These are phyloP conservation scores for Pocillopora damicornis DNA, from an alignment of 64 coral and sea anemone species.

Conservation along the genomic window DNA sequence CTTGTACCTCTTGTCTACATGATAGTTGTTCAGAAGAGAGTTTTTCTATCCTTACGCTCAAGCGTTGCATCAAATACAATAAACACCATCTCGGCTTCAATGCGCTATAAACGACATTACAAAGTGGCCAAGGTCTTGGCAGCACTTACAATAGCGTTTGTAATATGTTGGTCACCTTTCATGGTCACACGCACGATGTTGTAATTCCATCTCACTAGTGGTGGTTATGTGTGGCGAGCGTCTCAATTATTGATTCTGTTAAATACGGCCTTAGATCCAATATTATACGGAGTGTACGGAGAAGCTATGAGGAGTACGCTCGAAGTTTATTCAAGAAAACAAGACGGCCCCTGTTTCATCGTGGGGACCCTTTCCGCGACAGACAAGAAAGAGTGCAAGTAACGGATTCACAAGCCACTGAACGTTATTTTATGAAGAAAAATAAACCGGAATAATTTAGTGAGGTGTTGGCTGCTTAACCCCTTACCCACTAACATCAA, in stretches of 20 bases:
- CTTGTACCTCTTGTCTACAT: conserved; percentile 3
- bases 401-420: no score
- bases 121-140: conserved; percentile 31
- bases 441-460: no score
- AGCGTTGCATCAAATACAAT: not conserved
- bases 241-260: conserved; percentile 32
- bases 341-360: no score
- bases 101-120: not conserved
- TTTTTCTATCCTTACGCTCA: conserved; percentile 18
- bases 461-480: no score
- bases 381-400: no score
- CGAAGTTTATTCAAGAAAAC: not conserved
- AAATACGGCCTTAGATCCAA: conserved; percentile 24
- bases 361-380: no score
- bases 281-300: conserved; percentile 45
- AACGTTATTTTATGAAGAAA: no score
- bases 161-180: conserved; percentile 42
- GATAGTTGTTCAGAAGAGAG: conserved; percentile 19
- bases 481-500: no score
- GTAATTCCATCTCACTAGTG: conserved; percentile 24
- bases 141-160: conserved; percentile 32
- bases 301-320: not conserved
- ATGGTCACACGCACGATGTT: conserved; percentile 35
- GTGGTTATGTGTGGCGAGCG: conserved; percentile 28
- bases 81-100: not conserved